Percentiles rank a stretch among this genome's conserved stretches.
These are phyloP conservation scores for Prinia subflava DNA, from an alignment of 2,113 vertebrate species.

Conservation along the genomic window DNA sequence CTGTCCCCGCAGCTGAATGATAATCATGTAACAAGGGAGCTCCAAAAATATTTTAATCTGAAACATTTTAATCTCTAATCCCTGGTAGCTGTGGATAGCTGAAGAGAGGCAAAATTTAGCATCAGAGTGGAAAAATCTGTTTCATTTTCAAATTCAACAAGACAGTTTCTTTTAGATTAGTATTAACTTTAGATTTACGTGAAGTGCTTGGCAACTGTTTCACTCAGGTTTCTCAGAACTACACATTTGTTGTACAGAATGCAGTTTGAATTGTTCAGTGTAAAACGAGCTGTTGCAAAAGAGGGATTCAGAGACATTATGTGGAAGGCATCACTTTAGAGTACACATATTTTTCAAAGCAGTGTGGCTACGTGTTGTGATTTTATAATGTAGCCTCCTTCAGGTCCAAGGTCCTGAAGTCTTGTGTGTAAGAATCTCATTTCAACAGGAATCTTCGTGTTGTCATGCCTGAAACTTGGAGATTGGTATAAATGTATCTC, in stretches of 20 bases:
- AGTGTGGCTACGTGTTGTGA: background rate
- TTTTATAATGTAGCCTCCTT: background rate
- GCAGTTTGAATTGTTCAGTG: background rate
- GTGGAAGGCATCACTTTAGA: background rate
- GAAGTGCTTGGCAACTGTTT: background rate
- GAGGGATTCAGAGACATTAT: background rate
- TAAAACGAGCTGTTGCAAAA: background rate
- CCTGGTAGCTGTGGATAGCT: background rate
- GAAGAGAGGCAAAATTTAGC: background rate
- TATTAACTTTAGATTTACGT: background rate
- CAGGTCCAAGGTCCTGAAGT: background rate
- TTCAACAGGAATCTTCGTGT: background rate
- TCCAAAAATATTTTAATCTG: background rate
- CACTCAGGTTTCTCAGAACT: background rate
- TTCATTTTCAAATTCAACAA: background rate
- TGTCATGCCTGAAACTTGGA: background rate
- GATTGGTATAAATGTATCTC: background rate
- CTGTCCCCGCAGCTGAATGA: background rate
- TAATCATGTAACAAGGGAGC: background rate
- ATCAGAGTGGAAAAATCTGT: background rate
- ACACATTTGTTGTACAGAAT: background rate
- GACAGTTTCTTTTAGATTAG: background rate
- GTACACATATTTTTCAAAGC: background rate
- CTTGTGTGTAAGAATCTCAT: background rate
- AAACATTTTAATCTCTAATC: slow-evolving; percentile 35